These are phyloP conservation scores for Dasysyrphus tricinctus DNA, from an alignment of 2,888 invertebrate genomes.

Conservation along the genomic window DNA sequence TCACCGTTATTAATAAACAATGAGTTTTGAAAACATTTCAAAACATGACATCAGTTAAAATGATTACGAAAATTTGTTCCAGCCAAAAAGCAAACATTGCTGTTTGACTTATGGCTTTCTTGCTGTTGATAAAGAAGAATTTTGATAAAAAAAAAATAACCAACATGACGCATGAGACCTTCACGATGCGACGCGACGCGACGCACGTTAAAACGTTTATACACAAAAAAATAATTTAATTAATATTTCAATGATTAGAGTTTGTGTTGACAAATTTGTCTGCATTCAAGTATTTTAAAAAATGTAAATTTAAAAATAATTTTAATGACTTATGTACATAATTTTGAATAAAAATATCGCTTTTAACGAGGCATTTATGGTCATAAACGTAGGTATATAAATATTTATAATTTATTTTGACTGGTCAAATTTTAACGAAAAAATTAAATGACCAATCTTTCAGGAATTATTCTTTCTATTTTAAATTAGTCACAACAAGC, in stretches of 20 bases:
- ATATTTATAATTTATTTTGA: too few relatives aligned
- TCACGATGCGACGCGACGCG: background rate
- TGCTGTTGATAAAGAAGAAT: background rate
- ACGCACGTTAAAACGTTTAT: background rate
- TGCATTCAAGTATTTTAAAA: background rate
- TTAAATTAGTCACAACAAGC: too few relatives aligned
- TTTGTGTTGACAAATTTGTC: background rate
- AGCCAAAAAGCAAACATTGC: background rate
- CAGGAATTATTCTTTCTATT: too few relatives aligned
- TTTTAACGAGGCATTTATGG: too few relatives aligned
- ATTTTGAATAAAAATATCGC: too few relatives aligned
- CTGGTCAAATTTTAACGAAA: too few relatives aligned
- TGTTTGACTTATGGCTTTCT: slow-evolving; percentile 11
- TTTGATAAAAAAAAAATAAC: slow-evolving; percentile 10
- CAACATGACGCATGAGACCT: slow-evolving; percentile 12
- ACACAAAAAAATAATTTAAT: background rate
- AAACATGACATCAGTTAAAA: slow-evolving; percentile 71
- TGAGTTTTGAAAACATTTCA: slow-evolving; percentile 48
- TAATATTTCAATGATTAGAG: background rate
- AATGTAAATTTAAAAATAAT: background rate
- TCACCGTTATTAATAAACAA: slow-evolving; percentile 69
- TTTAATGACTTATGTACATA: background rate
- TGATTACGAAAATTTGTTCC: slow-evolving; percentile 47
- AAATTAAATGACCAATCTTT: too few relatives aligned
- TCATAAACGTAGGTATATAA: too few relatives aligned